phyloP scores from a whole-genome alignment of 2,113 vertebrate species.

The Vidua macroura region DNA sequence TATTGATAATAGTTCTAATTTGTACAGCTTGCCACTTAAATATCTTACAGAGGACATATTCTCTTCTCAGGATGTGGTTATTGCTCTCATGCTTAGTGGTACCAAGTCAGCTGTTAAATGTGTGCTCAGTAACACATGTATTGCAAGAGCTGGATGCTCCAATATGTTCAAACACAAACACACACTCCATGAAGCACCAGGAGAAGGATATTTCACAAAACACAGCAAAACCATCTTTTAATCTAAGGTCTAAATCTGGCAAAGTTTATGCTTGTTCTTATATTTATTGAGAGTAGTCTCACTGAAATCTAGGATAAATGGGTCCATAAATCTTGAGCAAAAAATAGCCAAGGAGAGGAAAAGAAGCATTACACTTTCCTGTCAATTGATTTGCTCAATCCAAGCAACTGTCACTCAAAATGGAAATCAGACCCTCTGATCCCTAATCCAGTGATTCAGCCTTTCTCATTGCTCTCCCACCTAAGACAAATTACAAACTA shows the following conservation, averaged over 20 bases:
- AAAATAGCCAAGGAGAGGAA: neutral
- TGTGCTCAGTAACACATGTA: neutral
- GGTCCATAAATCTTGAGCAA: constrained; percentile 1
- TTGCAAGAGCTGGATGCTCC: neutral
- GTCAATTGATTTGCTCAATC: neutral
- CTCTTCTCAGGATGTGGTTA: neutral
- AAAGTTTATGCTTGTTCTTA: neutral
- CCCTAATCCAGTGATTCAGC: neutral
- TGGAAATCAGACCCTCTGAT: neutral
- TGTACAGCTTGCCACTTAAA: neutral
- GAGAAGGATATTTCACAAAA: neutral
- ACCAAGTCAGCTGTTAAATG: neutral
- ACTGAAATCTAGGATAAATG: constrained; percentile 1
- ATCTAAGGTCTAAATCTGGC: neutral
- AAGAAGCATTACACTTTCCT: neutral
- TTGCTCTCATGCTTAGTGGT: neutral
- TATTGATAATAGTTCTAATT: neutral
- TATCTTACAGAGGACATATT: rapidly evolving
- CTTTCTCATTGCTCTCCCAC: neutral
- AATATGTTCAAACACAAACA: neutral
- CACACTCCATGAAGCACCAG: neutral
- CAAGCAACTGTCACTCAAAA: neutral
- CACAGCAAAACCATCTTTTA: neutral
- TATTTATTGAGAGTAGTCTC: neutral
- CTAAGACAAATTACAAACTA: neutral